phyloP scores from a whole-genome alignment of 2,888 invertebrate genomes.

The Pachycephus smyrnensis region DNA sequence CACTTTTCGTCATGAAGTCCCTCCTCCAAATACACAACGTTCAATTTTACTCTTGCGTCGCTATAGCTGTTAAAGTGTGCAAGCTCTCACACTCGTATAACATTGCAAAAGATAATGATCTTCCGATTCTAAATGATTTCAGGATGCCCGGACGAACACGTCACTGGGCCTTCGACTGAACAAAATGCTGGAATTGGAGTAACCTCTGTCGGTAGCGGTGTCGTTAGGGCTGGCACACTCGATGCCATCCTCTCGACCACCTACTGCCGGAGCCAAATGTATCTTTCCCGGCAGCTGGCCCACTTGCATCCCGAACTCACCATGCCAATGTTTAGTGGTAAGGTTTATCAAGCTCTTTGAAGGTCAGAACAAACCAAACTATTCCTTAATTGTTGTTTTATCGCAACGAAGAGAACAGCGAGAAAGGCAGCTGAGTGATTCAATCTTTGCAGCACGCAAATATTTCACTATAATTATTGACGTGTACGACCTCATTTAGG shows the following conservation, averaged over 20 bases:
- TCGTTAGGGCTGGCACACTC: conserved; percentile 75
- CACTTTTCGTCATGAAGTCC: not conserved
- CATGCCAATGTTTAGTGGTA: conserved; percentile 99
- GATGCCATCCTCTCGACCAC: conserved; percentile 88
- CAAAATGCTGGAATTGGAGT: not conserved
- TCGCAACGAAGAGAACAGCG: not conserved
- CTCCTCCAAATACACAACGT: not conserved
- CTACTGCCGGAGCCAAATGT: conserved; percentile 93
- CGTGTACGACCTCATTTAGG: not conserved
- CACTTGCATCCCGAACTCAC: conserved; percentile 96
- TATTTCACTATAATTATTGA: not conserved
- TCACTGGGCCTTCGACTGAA: not conserved
- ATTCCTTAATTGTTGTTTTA: no score
- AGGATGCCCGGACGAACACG: not conserved
- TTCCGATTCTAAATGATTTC: not conserved
- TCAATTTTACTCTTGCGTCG: not conserved
- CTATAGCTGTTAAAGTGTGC: not conserved
- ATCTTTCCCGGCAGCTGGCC: conserved; percentile 92
- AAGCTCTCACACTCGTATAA: not conserved
- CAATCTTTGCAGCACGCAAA: not conserved
- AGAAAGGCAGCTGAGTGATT: not conserved
- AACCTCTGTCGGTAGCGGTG: conserved; percentile 23
- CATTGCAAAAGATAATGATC: not conserved
- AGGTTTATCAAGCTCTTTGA: conserved; percentile 36
- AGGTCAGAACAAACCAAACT: no score